Conservation (phyloP, 2,797 vertebrate species). For the Nyctalus aviator region DNA sequence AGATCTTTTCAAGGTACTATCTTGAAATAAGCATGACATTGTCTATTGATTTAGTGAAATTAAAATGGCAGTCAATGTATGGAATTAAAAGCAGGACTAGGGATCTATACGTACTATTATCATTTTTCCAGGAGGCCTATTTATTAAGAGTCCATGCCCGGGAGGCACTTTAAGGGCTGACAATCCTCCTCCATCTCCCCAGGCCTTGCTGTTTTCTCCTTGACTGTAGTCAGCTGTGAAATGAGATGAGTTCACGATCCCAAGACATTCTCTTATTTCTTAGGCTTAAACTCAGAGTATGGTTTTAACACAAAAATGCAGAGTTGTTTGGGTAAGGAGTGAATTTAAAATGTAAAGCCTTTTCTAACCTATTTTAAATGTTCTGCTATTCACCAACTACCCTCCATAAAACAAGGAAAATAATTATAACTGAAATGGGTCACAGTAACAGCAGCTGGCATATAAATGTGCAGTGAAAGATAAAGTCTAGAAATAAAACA, state of each 20-base stretch:
- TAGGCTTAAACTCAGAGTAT: neutral
- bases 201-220: neutral
- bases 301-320: slow-evolving; percentile 29
- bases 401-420: slow-evolving; percentile 52
- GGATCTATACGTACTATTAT: neutral
- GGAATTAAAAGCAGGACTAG: neutral
- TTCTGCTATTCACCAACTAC: slow-evolving; percentile 52
- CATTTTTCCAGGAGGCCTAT: neutral
- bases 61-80: neutral
- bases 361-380: slow-evolving; percentile 23
- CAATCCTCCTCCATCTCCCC: neutral
- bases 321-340: neutral
- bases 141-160: neutral
- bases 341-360: neutral
- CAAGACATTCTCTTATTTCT: neutral
- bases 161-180: neutral
- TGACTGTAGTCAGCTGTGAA: neutral
- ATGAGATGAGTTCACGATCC: neutral
- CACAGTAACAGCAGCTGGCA: slow-evolving; percentile 32
- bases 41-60: neutral
- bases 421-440: slow-evolving; percentile 50
- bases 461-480: slow-evolving; percentile 46
- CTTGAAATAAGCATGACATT: neutral
- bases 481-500: slow-evolving; percentile 42
- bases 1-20: neutral